Evolutionary conservation across 1,140 invertebrate species (phyloP), one percentile per base, ranked within the genome.

Genomic region (Drosophila kepulauana): DNA sequence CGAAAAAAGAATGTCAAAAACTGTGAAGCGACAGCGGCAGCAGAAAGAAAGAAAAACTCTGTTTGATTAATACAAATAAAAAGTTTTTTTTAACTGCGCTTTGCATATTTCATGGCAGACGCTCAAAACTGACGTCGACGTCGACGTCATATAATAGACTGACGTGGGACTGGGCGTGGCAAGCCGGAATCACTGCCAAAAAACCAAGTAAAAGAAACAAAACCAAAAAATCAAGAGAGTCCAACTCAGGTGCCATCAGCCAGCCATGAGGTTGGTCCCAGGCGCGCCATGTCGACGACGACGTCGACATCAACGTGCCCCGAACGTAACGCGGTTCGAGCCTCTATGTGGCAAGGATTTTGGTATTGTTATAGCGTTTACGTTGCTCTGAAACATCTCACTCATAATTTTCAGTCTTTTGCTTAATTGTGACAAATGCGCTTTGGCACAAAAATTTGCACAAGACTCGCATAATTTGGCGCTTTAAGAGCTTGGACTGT

Each of bases 371-470:
- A 10, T 0, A 25, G 20, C 20, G 20, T 3, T 25, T 25, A 8
- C 61, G 5, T 61, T 41, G 20, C 11, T 56, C 61, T 57, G 62
- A 20, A 63, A 6, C 38, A 49, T 41, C 59, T 57, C 58, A 69
- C 59, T 57, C 58, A 69, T 82, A 76, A 82, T 82, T 88, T 82
- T 82, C 38, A 56, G 66, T 51, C 72, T 57, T 43, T 54, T 58
- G 79, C 81, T 89, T 91, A 91, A 91, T 91, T 91, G 89, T 91
- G 89, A 91, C 86, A 91, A 91, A 91, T 91, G 85, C 82, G 67
- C 75, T 79, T 79, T 79, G 85, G 69, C 78, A 61, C 54, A 75
- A 69, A 72, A 85, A 81, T 78, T 75, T 76, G 69, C 72, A 67
- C 58, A 73, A 67, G 71, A 61, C 64, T 77, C 75, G 81, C 88